Conservation (phyloP, 2,113 vertebrate genomes). For the Pollimyrus isidori region DNA sequence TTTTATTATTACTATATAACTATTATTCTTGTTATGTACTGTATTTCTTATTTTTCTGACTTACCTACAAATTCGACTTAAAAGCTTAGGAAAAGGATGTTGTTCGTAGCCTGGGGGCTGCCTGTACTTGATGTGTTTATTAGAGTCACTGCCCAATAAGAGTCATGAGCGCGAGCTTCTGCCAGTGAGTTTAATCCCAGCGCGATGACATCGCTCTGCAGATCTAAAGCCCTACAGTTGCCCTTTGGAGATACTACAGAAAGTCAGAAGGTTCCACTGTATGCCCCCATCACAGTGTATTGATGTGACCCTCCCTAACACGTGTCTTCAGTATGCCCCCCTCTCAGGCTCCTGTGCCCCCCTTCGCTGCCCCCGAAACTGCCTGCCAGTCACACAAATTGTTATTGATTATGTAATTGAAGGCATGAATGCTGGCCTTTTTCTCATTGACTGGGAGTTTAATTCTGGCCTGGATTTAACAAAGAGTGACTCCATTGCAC, state of each 20-base stretch:
- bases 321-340: background rate
- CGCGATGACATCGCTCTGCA: background rate
- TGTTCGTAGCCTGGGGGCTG: background rate
- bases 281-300: background rate
- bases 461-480: background rate
- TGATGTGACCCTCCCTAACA: background rate
- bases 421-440: slow-evolving; percentile 6
- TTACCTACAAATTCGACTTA: background rate
- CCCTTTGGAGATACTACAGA: background rate
- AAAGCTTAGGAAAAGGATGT: background rate
- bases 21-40: background rate
- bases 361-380: background rate
- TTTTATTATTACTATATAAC: background rate
- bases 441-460: background rate
- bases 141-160: background rate
- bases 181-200: background rate
- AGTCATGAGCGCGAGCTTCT: background rate
- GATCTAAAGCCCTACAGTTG: background rate
- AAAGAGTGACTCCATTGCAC: background rate
- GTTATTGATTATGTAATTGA: slow-evolving; percentile 15
- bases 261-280: background rate
- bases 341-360: background rate
- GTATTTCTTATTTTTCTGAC: background rate
- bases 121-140: background rate
- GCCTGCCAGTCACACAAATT: slow-evolving; percentile 16